Evolutionary conservation across 1,140 invertebrate genomes (phyloP), one percentile per base, ranked within the genome.

Genomic region (Pseudomyrmex flavicornis): DNA sequence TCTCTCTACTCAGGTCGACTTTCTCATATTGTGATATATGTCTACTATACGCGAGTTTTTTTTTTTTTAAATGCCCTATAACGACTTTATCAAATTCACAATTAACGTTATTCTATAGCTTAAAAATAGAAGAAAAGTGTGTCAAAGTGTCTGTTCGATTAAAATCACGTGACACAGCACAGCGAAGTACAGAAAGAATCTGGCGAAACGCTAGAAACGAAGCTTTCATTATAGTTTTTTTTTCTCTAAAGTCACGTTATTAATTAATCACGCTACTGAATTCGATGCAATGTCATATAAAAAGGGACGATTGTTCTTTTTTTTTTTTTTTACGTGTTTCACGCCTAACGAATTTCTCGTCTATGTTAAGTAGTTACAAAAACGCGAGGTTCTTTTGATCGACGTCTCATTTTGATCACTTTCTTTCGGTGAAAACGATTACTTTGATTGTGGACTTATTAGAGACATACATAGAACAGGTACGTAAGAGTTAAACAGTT

Each of bases 401-500:
- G 56, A 70, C 61, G 50, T 85, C 61, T 50, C 69, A 56, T 70
- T 50, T 68, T 79, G 62, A 86, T 82, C 85, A 20, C 48, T 68
- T 73, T 59, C 69, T 56, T 73, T 66, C 61, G 79, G 66, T 83
- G 72, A 75, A 73, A 35, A 68, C 61, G 62, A 52, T 85, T 76
- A 61, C 72, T 88, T 88, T 88, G 77, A 88, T 88, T 88, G 66
- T 50, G 46, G 35, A 62, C 86, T 88, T 88, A 88, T 35, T 35
- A 35, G 35, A 35, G 35, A 35, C 61, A 83, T 17, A 54, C 58
- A 85, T 83, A 76, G 74, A 87, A 88, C 87, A 88, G 87, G 87
- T 88, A 88, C 87, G 59, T 87, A 82, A 82, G 63, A 79, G 52
- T 69, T 15, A 79, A 79, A 79, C 13, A 68, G 8, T 26, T 46